Conservation (phyloP, 2,113 vertebrate genomes). For the Orycteropus afer region DNA sequence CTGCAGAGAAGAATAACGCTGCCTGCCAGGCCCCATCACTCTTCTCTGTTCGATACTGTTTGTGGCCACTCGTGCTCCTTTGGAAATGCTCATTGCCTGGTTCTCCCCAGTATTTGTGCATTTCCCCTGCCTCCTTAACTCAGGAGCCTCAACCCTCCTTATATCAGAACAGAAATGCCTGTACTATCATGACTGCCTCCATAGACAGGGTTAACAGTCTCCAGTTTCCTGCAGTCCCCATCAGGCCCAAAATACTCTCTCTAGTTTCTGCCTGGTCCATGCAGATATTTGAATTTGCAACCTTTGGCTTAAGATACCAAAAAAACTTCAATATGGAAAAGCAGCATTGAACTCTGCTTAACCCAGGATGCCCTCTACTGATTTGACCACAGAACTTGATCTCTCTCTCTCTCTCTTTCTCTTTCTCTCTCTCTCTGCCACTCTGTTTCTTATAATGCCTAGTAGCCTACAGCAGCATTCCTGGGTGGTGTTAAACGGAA, state of each 20-base stretch:
- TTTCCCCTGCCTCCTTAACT: background rate
- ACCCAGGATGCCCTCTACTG: background rate
- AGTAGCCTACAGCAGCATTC: background rate
- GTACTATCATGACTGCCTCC: background rate
- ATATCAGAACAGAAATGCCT: background rate
- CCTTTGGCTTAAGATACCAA: background rate
- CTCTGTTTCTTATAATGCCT: too few relatives aligned
- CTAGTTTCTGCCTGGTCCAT: background rate
- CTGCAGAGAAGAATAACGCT: background rate
- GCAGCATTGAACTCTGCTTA: background rate
- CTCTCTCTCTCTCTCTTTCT: background rate
- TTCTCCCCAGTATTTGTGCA: background rate
- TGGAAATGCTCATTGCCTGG: background rate
- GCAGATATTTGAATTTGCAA: background rate
- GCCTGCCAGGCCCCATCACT: rapidly evolving
- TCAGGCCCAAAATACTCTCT: background rate
- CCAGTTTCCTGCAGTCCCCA: background rate
- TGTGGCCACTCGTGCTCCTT: background rate
- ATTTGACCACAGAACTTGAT: background rate
- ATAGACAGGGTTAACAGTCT: background rate
- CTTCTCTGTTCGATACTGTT: background rate
- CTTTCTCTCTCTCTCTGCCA: background rate
- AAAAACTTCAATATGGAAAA: background rate
- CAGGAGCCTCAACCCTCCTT: background rate
- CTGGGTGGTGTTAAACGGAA: background rate